These are phyloP conservation scores for Nylanderia fulva DNA, from an alignment of 1,140 invertebrate species.

Conservation along the genomic window DNA sequence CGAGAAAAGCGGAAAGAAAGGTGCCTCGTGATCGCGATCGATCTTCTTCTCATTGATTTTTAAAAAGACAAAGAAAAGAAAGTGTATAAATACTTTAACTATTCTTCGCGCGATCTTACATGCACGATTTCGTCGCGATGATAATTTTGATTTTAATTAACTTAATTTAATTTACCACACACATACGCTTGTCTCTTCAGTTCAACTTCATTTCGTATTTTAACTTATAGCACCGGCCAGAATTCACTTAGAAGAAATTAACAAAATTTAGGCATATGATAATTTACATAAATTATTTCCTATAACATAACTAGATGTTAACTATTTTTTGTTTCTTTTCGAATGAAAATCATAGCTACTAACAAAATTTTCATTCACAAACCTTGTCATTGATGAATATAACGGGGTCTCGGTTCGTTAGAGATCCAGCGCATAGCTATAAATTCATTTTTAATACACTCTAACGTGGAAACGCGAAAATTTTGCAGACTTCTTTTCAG, in stretches of 20 bases:
- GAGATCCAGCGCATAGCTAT: not conserved
- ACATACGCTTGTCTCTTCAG: not conserved
- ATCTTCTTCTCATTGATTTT: not conserved
- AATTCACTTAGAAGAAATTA: not conserved
- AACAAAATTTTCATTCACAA: not conserved
- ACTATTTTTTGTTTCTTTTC: not conserved
- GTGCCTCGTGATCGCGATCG: not conserved
- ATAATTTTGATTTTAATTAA: conserved; percentile 33
- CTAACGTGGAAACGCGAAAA: not conserved
- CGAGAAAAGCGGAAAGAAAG: not conserved
- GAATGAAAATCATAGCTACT: not conserved
- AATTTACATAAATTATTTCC: not conserved
- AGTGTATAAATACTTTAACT: not conserved
- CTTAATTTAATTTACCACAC: not conserved
- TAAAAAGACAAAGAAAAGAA: not conserved
- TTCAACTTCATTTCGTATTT: not conserved
- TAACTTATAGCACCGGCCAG: not conserved
- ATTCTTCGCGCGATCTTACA: not conserved
- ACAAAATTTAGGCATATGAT: not conserved
- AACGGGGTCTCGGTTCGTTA: not conserved
- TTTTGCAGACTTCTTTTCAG: not conserved
- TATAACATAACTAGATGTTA: not conserved
- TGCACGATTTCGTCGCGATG: not conserved
- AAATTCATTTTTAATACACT: not conserved
- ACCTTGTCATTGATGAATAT: not conserved